phyloP scores from a whole-genome alignment of 2,888 invertebrate genomes.

The Leptopilina syphax region DNA sequence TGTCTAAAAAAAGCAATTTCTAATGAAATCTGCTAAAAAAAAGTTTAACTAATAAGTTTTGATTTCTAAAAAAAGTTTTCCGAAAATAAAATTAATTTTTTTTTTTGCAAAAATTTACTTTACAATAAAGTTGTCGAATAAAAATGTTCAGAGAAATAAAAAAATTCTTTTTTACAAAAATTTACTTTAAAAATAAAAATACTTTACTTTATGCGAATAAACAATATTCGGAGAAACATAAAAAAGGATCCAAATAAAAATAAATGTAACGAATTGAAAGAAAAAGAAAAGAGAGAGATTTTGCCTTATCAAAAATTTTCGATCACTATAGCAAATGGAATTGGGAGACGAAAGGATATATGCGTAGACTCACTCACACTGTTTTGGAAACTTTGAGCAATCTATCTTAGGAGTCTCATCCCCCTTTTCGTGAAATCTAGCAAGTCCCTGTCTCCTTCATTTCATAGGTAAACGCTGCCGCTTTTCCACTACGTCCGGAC shows the following conservation, averaged over 20 bases:
- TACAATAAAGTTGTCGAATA: no score
- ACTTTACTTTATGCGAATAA: no score
- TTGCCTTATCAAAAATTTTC: slow-evolving; percentile 35
- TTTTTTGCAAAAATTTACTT: no score
- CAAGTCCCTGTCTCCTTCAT: slow-evolving; percentile 29
- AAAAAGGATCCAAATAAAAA: background rate
- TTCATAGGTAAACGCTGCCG: slow-evolving; percentile 40
- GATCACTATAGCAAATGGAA: slow-evolving; percentile 29
- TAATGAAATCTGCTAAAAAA: no score
- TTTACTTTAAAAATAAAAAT: no score
- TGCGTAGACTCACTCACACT: slow-evolving; percentile 24
- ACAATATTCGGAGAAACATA: no score
- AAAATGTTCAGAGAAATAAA: no score
- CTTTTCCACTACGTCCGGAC: slow-evolving; percentile 23
- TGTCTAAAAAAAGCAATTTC: no score
- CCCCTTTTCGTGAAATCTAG: slow-evolving; percentile 14
- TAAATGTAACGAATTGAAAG: background rate
- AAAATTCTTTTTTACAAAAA: no score
- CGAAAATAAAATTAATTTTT: no score
- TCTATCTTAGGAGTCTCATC: slow-evolving; percentile 23
- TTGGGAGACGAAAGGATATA: slow-evolving; percentile 37
- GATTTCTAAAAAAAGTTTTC: no score
- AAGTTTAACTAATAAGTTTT: no score
- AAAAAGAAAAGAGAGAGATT: background rate
- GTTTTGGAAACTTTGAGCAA: slow-evolving; percentile 13